Conservation (phyloP, 2,113 vertebrate species). For the Typhlomys cinereus region DNA sequence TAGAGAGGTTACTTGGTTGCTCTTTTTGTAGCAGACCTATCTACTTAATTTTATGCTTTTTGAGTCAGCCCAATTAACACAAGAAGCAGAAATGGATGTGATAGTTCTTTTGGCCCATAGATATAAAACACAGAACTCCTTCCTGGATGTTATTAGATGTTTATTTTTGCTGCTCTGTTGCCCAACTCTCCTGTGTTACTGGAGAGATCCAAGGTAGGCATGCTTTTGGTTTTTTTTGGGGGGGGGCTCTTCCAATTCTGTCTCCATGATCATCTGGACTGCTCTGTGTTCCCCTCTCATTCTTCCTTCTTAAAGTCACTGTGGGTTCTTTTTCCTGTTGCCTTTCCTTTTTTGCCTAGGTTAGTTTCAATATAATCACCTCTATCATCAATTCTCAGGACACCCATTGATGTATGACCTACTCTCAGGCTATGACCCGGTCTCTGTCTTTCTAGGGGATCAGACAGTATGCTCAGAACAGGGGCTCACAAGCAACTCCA, state of each 20-base stretch:
- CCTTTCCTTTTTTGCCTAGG: not conserved
- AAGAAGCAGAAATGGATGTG: not conserved
- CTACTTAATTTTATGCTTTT: not conserved
- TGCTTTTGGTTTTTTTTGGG: not conserved
- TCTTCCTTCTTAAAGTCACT: not conserved
- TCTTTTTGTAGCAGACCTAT: not conserved
- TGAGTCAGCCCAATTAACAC: not conserved
- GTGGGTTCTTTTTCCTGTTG: not conserved
- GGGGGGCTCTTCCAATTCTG: not conserved
- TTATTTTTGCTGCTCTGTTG: not conserved
- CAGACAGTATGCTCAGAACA: not conserved
- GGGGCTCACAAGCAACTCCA: not conserved
- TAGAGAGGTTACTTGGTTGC: not conserved
- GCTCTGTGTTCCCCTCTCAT: not conserved
- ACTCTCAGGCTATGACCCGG: not conserved
- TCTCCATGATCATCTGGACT: not conserved
- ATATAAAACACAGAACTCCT: not conserved
- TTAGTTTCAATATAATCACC: not conserved
- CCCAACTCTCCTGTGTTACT: not conserved
- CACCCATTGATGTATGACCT: not conserved
- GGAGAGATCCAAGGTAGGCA: not conserved
- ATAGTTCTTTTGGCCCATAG: not conserved
- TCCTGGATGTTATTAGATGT: not conserved
- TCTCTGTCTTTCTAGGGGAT: not conserved
- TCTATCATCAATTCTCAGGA: not conserved